Evolutionary conservation across 2,888 invertebrate genomes (phyloP).

Genomic region (Drosophila heteroneura): DNA sequence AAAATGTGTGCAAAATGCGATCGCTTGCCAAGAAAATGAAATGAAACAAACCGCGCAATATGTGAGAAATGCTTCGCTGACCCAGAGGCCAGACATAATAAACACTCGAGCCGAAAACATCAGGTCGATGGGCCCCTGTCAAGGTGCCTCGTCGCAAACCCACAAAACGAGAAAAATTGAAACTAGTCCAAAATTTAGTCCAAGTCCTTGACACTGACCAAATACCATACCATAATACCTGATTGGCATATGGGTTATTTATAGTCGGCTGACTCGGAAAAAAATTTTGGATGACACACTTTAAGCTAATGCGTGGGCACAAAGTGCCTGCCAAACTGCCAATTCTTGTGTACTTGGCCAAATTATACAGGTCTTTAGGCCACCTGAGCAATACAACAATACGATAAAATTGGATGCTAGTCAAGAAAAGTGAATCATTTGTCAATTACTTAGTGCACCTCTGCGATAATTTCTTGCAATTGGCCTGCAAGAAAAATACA

Average conservation of each 20-base stretch:
- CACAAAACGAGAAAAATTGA: neutral
- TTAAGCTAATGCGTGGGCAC: constrained; percentile 41
- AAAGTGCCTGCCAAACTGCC: constrained; percentile 51
- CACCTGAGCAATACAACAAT: constrained; percentile 36
- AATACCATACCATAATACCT: constrained; percentile 30
- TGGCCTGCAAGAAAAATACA: constrained; percentile 24
- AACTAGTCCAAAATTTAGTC: constrained; percentile 53
- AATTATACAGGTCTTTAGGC: constrained; percentile 59
- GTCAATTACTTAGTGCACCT: constrained; percentile 38
- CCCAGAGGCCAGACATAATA: constrained; percentile 65
- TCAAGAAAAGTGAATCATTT: constrained; percentile 72
- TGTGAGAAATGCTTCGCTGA: constrained; percentile 52
- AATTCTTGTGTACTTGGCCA: constrained; percentile 55
- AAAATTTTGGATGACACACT: constrained; percentile 48
- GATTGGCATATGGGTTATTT: constrained; percentile 43
- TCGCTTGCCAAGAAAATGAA: constrained; percentile 70
- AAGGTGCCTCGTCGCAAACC: constrained; percentile 34
- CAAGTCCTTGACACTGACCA: constrained; percentile 74
- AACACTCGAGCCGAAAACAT: constrained; percentile 37
- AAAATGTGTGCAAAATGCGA: constrained; percentile 35
- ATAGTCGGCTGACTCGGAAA: constrained; percentile 39
- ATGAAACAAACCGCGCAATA: constrained; percentile 62
- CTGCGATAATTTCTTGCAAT: constrained; percentile 43
- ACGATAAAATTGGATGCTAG: constrained; percentile 47
- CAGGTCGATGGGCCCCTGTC: constrained; percentile 35